A percentile compares a stretch with the other conserved stretches of the same genome.
These are phyloP conservation scores for Latrodectus elegans DNA, from an alignment of 2,888 invertebrate species.

Conservation along the genomic window DNA sequence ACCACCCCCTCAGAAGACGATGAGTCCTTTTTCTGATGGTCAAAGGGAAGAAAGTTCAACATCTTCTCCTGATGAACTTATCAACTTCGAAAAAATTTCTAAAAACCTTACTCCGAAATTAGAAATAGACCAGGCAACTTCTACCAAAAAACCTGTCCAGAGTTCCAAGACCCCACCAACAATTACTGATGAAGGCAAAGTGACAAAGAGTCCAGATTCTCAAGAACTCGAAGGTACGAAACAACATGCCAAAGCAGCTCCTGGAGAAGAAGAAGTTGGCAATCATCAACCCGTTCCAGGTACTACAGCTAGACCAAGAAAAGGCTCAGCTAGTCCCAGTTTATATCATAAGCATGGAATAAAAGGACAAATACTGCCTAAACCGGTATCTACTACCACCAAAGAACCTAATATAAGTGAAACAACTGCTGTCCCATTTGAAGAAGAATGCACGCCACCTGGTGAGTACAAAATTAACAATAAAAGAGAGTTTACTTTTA, in stretches of 20 bases:
- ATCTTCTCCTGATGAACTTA: neutral
- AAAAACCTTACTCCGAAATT: too few relatives aligned
- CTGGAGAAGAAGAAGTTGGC: constrained; percentile 23
- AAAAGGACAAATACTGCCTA: constrained; percentile 13
- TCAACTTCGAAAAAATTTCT: neutral
- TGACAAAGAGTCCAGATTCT: neutral
- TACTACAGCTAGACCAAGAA: constrained; percentile 35
- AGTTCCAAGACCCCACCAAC: neutral
- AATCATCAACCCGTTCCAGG: constrained; percentile 23
- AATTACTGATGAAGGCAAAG: too few relatives aligned
- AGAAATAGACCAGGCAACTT: neutral
- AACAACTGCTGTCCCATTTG: constrained; percentile 33
- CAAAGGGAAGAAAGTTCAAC: neutral
- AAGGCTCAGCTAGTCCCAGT: constrained; percentile 32
- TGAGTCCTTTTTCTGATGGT: too few relatives aligned
- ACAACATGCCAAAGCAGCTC: neutral
- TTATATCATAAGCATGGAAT: constrained; percentile 24
- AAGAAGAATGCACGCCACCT: constrained; percentile 50
- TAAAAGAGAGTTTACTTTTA: too few relatives aligned
- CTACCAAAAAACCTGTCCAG: neutral
- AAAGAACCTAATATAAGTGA: constrained; percentile 9
- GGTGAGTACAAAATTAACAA: constrained; percentile 7
- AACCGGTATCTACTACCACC: constrained; percentile 8
- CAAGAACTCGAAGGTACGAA: neutral
- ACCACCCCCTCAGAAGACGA: neutral